Evolutionary conservation across 2,797 vertebrate genomes (phyloP).

Genomic region (Parambassis ranga): DNA sequence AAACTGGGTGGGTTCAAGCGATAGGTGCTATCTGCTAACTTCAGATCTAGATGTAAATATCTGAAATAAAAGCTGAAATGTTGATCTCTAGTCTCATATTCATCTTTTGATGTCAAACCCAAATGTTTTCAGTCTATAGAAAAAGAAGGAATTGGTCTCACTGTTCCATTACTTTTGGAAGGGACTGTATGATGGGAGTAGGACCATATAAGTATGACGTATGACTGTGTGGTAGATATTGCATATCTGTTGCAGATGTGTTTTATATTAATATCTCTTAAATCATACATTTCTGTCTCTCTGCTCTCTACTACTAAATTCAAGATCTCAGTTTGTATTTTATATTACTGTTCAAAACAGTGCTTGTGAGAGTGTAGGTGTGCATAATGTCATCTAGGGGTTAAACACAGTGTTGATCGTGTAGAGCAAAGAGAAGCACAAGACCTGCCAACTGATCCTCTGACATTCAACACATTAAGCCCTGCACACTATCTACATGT

Average conservation of each 20-base stretch:
- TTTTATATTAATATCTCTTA: not conserved
- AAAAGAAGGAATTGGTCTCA: too few species aligned
- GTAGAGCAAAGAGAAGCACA: constrained; percentile 47
- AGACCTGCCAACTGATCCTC: constrained; percentile 52
- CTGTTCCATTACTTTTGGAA: too few species aligned
- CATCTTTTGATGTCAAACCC: too few species aligned
- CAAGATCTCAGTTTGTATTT: constrained; percentile 1
- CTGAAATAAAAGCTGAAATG: too few species aligned
- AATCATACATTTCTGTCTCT: not conserved
- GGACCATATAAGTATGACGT: too few species aligned
- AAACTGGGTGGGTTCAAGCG: not conserved
- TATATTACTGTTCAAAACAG: not conserved
- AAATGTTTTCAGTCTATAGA: too few species aligned
- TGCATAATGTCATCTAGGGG: constrained; percentile 66
- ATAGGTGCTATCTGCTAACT: not conserved
- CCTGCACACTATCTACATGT: constrained; percentile 49
- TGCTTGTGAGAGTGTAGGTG: constrained; percentile 4
- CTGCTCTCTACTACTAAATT: not conserved
- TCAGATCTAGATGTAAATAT: too few species aligned
- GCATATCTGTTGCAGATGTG: too few species aligned
- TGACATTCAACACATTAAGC: constrained; percentile 66
- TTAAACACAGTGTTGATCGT: constrained; percentile 59
- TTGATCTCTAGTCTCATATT: too few species aligned
- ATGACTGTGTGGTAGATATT: too few species aligned
- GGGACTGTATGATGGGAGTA: too few species aligned